Evolutionary conservation across 2,113 vertebrate species (phyloP), one percentile per base, ranked within the genome.

Genomic region (Ammodramus savannarum): DNA sequence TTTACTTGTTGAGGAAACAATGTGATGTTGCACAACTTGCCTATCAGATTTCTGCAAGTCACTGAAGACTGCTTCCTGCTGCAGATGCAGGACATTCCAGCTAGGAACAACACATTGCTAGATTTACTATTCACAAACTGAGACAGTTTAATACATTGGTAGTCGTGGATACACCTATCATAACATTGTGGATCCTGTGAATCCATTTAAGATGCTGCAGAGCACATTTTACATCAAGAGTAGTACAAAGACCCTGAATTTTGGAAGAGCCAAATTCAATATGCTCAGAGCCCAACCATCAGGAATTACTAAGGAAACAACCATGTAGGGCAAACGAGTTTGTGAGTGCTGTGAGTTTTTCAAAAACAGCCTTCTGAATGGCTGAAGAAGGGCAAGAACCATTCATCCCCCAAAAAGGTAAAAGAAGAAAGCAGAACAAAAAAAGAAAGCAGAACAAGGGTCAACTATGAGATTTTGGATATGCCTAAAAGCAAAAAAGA

Each of bases 1-100:
- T 57, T 65, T 48, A 41, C 13, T 54, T 49, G 10, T 32, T 31
- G n/a, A 29, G 31, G 62, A 76, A 84, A 68, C 2, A 44, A 8
- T 0, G 0, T 0, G 1, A 4, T 2, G 5, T 19, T 52, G 31
- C 4, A 31, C 14, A 58, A 16, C 4, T 18, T 7, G 4, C 4
- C 8, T 10, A 14, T 58, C 26, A 52, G 16, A 10, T 83, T 87
- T 65, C 48, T 68, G 11, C 11, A 46, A 29, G 29, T 58, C 19
- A 19, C 4, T 32, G 7, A 57, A 8, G 18, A 46, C 29, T 62
- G 18, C 16, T 52, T 68, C 43, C 55, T 83, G 13, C 43, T 74
- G 13, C 31, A 74, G 22, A 26, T 83, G 10, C 7, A 44, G 32
- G 54, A 29, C 6, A 29, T 39, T 16, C 11, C 25, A 62, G 6